A percentile compares a stretch with the other conserved stretches of the same genome.
phyloP scores from a whole-genome alignment of 2,888 invertebrate species.

The Hirtodrosophila confusa region DNA sequence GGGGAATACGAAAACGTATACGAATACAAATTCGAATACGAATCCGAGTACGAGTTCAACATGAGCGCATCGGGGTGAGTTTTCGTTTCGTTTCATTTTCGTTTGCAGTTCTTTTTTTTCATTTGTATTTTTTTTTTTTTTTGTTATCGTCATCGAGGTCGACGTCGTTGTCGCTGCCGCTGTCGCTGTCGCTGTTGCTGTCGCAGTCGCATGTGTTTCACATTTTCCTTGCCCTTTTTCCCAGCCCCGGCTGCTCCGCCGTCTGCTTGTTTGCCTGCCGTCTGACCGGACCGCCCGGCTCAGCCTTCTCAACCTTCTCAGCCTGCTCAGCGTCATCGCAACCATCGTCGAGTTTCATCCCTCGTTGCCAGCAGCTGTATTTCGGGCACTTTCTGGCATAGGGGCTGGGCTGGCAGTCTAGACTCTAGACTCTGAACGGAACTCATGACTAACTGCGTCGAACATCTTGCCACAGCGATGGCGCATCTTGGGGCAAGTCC shows the following conservation, averaged over 20 bases:
- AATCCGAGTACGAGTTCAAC: constrained; percentile 5
- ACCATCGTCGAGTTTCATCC: constrained; percentile 61
- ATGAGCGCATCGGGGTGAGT: constrained; percentile 65
- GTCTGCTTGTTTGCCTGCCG: constrained; percentile 54
- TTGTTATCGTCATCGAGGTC: constrained; percentile 78
- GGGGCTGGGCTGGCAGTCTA: constrained; percentile 59
- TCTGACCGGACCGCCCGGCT: constrained; percentile 14
- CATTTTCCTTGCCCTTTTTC: constrained; percentile 74
- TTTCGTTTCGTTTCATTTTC: constrained; percentile 63
- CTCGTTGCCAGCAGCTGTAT: constrained; percentile 68
- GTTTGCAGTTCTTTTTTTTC: constrained; percentile 44
- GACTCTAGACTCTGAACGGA: constrained; percentile 37
- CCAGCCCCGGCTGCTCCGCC: constrained; percentile 30
- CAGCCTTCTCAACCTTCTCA: constrained; percentile 16
- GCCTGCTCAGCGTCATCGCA: constrained; percentile 35
- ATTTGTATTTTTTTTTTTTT: constrained; percentile 20
- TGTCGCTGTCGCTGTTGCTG: constrained; percentile 1
- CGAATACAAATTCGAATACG: not conserved
- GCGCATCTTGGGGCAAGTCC: constrained; percentile 20
- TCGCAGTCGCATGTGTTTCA: constrained; percentile 73
- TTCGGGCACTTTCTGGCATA: constrained; percentile 57
- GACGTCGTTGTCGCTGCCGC: constrained; percentile 38
- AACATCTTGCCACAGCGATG: constrained; percentile 28
- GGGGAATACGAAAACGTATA: constrained; percentile 19
- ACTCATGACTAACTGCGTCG: constrained; percentile 42